phyloP scores from a whole-genome alignment of 2,797 vertebrate genomes.

The Miichthys miiuy region DNA sequence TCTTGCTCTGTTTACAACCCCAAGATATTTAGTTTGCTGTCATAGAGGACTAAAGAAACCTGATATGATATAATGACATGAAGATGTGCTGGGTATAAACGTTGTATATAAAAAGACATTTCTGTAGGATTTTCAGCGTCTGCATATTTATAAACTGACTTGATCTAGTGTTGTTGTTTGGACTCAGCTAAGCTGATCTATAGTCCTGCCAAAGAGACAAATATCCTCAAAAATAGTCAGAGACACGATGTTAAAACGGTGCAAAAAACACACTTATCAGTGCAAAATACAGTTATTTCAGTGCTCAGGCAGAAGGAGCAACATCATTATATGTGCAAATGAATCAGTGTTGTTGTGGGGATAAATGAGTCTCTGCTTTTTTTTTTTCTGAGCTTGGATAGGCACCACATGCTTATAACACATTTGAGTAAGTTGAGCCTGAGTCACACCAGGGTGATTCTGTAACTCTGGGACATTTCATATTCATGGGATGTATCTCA shows the following conservation, averaged over 20 bases:
- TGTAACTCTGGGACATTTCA: conserved; percentile 2
- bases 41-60: too few relatives aligned
- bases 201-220: neutral
- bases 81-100: too few relatives aligned
- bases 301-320: conserved; percentile 1
- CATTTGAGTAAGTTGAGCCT: conserved; percentile 9
- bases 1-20: too few relatives aligned
- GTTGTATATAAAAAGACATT: neutral
- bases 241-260: neutral
- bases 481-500: neutral
- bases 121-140: neutral
- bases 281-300: conserved; percentile 4
- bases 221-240: conserved; percentile 6
- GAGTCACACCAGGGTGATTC: conserved; percentile 10
- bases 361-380: conserved; percentile 14
- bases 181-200: neutral
- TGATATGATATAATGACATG: too few relatives aligned
- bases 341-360: conserved; percentile 15
- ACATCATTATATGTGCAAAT: conserved; percentile 30
- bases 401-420: conserved; percentile 3
- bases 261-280: neutral
- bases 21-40: too few relatives aligned
- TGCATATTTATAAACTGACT: neutral
- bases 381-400: conserved; percentile 8
- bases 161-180: neutral